Conservation (phyloP, 2,797 vertebrate species). For the Podarcis siculus region DNA sequence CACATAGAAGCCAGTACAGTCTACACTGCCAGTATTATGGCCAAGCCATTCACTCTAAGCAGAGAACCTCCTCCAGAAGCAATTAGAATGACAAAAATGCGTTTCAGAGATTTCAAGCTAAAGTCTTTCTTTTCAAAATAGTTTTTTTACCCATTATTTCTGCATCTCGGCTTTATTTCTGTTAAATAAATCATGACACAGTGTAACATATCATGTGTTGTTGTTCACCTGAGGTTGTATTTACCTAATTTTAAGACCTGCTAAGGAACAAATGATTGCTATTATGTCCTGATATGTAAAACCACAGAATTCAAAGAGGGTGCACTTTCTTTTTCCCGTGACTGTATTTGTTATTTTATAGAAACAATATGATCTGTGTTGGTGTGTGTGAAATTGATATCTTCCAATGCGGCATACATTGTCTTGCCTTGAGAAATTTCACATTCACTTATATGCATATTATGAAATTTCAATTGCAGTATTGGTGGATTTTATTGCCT, state of each 20-base stretch:
- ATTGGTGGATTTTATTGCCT: neutral
- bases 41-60: neutral
- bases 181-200: no score
- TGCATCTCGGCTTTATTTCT: no score
- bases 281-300: neutral
- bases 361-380: neutral
- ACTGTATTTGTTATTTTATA: neutral
- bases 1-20: neutral
- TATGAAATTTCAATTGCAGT: neutral
- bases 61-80: neutral
- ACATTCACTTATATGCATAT: neutral
- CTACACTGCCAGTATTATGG: neutral
- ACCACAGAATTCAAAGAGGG: no score
- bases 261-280: no score
- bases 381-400: neutral
- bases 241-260: no score
- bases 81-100: neutral
- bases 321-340: neutral
- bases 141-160: no score
- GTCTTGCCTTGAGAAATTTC: neutral
- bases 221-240: no score
- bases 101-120: neutral
- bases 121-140: conserved; percentile 1
- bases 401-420: neutral
- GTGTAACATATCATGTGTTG: no score